Evolutionary conservation across 2,888 invertebrate genomes (phyloP), one percentile per base, ranked within the genome.

Genomic region (Eurois occulta): DNA sequence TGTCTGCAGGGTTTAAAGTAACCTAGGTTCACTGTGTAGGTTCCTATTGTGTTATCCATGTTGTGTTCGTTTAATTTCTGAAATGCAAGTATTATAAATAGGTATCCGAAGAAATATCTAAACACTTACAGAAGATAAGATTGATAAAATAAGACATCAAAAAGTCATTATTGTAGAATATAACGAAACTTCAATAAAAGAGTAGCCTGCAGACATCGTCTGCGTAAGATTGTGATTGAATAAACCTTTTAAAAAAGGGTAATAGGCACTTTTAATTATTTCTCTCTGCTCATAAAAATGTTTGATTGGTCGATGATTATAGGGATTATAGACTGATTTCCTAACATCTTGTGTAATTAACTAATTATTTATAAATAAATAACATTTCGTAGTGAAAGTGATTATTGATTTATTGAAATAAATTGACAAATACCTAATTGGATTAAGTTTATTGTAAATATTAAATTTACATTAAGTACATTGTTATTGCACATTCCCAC

Each of bases 401-500:
- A 52, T 32, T 73, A 41, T 28, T 32, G 7, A 66, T 32, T 58
- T 43, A 28, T 32, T 70, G 52, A 68, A 78, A 80, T 66, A 48
- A 58, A 66, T 66, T 35, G 41, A n/a, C 43, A 60, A 38, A 43
- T 32, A 52, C 13, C 0, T 24, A 43, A 24, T 58, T 71, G 41
- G 71, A 80, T 80, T 72, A 70, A 67, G 18, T 87, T 86, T 89
- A 88, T 77, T 89, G 46, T 66, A 78, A 84, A 74, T 69, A 77
- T 81, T 10, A 84, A 86, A 84, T 71, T 55, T 80, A 87, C 72
- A 80, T 77, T 10, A n/a, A n/a, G n/a, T n/a, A 62, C 55, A 80
- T 66, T 83, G 8, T 92, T 94, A 96, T 95, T 96, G 95, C 94
- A 95, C 93, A 91, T 91, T 93, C 75, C 95, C 95, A 87, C 95